Conservation (phyloP, 2,113 vertebrate species). For the Fregetta grallaria region DNA sequence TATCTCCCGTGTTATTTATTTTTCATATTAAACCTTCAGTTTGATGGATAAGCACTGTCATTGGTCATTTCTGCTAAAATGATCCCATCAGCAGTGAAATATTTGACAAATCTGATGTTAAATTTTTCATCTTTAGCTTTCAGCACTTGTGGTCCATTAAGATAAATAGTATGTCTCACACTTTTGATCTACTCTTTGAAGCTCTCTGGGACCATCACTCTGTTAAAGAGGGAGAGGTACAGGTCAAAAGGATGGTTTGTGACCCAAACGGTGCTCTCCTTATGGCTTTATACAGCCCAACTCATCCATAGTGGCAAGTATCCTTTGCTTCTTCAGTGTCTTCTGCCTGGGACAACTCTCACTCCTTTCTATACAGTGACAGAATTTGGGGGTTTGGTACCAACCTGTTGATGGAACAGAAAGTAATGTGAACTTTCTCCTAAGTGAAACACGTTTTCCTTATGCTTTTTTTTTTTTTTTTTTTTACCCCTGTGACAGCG, state of each 20-base stretch:
- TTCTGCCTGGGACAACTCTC: background rate
- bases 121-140: slow-evolving; percentile 57
- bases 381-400: background rate
- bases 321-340: background rate
- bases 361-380: background rate
- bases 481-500: background rate
- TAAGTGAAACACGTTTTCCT: background rate
- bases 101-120: slow-evolving; percentile 63
- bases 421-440: background rate
- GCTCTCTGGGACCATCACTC: background rate
- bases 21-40: slow-evolving; percentile 57
- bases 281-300: background rate
- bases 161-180: slow-evolving; percentile 15
- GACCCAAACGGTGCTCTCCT: background rate
- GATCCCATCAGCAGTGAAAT: slow-evolving; percentile 58
- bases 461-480: background rate
- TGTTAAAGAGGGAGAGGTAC: background rate
- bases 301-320: accelerated
- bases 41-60: slow-evolving; percentile 60
- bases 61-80: slow-evolving; percentile 65
- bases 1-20: slow-evolving; percentile 49
- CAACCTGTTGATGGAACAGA: background rate
- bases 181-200: slow-evolving; percentile 29
- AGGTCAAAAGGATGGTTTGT: background rate
- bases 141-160: slow-evolving; percentile 39